Evolutionary conservation across 1,140 invertebrate species (phyloP).

Genomic region (Listronotus oregonensis): DNA sequence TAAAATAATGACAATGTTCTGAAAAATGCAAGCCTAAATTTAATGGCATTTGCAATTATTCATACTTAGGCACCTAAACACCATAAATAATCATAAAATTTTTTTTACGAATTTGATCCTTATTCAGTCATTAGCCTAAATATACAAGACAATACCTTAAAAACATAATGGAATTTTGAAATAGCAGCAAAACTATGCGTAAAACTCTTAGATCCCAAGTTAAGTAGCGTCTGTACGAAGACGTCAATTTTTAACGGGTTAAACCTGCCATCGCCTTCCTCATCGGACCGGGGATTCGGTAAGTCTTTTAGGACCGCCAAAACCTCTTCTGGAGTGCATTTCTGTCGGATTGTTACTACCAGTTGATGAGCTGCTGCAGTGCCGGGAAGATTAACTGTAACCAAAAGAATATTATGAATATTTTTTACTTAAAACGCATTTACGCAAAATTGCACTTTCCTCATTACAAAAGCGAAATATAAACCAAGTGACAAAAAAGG

Average conservation of each 20-base stretch:
- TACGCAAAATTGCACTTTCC: too few species aligned
- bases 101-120: too few species aligned
- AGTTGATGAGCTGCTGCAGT: conserved; percentile 83
- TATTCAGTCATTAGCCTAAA: too few species aligned
- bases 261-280: conserved; percentile 69
- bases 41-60: too few species aligned
- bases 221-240: conserved; percentile 92
- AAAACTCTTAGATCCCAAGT: conserved; percentile 94
- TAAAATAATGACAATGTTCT: too few species aligned
- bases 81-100: too few species aligned
- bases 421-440: background rate
- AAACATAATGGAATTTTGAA: conserved; percentile 93
- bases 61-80: too few species aligned
- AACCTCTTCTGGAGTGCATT: conserved; percentile 89
- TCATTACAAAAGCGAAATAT: too few species aligned
- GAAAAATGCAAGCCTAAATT: too few species aligned
- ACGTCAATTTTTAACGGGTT: conserved; percentile 96
- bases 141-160: conserved; percentile 71
- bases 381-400: conserved; percentile 77
- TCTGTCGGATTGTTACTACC: conserved; percentile 82
- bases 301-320: conserved; percentile 85
- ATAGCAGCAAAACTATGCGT: conserved; percentile 98
- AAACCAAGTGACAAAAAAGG: too few species aligned
- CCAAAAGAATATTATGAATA: conserved; percentile 33
- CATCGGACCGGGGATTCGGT: conserved; percentile 71